Base-by-base conservation (phyloP, 2,113 vertebrate species). In the Channa argus region DNA sequence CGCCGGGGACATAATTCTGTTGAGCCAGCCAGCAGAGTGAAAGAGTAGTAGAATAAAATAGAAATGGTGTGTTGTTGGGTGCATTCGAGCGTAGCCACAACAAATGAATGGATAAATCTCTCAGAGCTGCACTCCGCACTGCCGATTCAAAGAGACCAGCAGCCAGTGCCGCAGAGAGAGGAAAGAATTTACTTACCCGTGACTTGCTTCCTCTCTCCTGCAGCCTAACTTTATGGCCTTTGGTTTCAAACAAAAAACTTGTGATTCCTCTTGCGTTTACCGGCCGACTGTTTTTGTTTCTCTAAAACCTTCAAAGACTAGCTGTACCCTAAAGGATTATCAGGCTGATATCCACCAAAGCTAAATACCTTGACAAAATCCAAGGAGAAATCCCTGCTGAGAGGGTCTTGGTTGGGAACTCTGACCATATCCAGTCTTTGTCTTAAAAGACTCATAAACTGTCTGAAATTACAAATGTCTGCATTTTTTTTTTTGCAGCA, bases 101-200 rank as follows among this genome's bases (percentile, higher is more conserved):
- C 92, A 94, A 92, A 95, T 94, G 86, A 94, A 93, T 84, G 91
- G 88, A 94, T 94, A 94, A 94, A 94, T 94, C 94, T 94, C 87
- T 61, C 73, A 61, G 87, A 79, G 83, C 80, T 67, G 83, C 75
- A 63, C 73, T 71, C 72, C 63, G 75, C 82, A 65, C 84, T 61
- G 79, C 63, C 80, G 39, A 71, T 76, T 85, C 86, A 80, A 63
- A 64, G 68, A 79, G 81, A 79, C 84, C 81, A 76, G 39, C 76
- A 47, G 71, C 69, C 71, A 15, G 12, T 80, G 83, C 81, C 10
- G 76, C 77, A 87, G 74, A 80, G 71, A 24, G 78, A n/a, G 24
- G 73, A 74, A 82, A 78, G 76, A 86, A 78, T 76, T 24, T 70
- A 71, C 67, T 76, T 78, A 62, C 78, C 55, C 61, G 34, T 81